Evolutionary conservation across 2,113 vertebrate species (phyloP).

Genomic region (Glaucomys volans): DNA sequence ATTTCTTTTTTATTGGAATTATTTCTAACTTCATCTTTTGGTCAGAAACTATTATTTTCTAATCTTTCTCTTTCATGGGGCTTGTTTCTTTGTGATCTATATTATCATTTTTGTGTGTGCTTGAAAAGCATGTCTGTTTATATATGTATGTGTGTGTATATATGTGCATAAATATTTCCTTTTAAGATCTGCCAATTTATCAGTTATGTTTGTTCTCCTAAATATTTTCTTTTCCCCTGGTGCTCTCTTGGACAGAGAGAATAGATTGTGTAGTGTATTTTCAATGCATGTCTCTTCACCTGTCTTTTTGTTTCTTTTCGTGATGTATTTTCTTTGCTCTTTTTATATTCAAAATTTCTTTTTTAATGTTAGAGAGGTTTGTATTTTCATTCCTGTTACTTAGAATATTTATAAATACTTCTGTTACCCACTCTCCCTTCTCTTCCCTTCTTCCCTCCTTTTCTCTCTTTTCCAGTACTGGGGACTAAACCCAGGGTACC

Average conservation of each 20-base stretch:
- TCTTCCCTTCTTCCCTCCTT: too few species aligned
- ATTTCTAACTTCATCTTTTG: slow-evolving; percentile 35
- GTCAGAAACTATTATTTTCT: slow-evolving; percentile 29
- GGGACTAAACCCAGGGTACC: neutral
- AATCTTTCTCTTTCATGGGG: neutral
- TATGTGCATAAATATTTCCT: neutral
- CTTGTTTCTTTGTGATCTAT: slow-evolving; percentile 35
- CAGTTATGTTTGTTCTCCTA: neutral
- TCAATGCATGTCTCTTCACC: neutral
- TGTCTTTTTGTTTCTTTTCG: slow-evolving; percentile 12
- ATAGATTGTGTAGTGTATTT: neutral
- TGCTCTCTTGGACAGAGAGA: neutral
- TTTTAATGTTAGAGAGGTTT: slow-evolving; percentile 19
- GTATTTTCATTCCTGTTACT: neutral
- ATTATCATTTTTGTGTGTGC: neutral
- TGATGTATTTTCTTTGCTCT: neutral
- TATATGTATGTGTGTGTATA: too few species aligned
- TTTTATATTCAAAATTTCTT: neutral
- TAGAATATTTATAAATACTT: neutral
- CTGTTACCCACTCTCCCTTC: too few species aligned
- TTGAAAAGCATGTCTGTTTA: neutral
- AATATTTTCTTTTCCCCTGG: slow-evolving; percentile 10
- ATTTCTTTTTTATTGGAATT: neutral
- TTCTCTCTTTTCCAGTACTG: neutral
- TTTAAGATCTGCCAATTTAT: neutral